Base-by-base conservation (phyloP, 2,888 invertebrate genomes). In the Apamea crenata region DNA sequence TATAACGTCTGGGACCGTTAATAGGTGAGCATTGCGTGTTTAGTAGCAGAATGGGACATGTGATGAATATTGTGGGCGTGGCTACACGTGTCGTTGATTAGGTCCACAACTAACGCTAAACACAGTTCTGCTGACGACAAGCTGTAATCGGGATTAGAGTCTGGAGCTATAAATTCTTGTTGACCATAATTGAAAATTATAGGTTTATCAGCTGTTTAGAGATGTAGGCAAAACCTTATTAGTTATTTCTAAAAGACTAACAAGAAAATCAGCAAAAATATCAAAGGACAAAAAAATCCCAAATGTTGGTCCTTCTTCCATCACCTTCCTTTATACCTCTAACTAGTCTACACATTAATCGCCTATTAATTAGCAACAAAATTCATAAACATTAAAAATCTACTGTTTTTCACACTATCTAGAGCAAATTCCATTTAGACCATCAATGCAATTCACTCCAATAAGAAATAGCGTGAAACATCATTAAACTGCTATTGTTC, bases 1-100 rank as follows among this genome's bases (percentile, higher is more conserved):
- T 95, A 94, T 93, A 91, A 91, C 89, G 91, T 92, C 89, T 89
- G 90, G 93, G 91, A 92, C 94, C 92, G 94, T 95, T 96, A 95
- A 94, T 94, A 90, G 93, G 91, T 92, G 91, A 92, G 90, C 90
- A 84, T 84, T 59, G 80, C 89, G 78, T 85, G 84, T 82, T 80
- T 79, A 78, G 74, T 74, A 44, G 50, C 74, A 77, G 67, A 78
- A 82, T 78, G 77, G 65, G 80, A 66, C 89, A 83, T 88, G 87
- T 88, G 89, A 86, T 78, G 74, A 82, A 74, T 78, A 61, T 70
- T 36, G 83, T 84, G 79, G 85, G 84, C 89, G 88, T 85, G 90
- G 78, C 65, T 40, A 85, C 88, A 81, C 88, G 88, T 85, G 82
- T 73, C 36, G 75, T 69, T 88, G 88, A 85, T 88, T 69, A 75